Conservation (phyloP, 2,888 invertebrate genomes). For the Nomada ferruginata region DNA sequence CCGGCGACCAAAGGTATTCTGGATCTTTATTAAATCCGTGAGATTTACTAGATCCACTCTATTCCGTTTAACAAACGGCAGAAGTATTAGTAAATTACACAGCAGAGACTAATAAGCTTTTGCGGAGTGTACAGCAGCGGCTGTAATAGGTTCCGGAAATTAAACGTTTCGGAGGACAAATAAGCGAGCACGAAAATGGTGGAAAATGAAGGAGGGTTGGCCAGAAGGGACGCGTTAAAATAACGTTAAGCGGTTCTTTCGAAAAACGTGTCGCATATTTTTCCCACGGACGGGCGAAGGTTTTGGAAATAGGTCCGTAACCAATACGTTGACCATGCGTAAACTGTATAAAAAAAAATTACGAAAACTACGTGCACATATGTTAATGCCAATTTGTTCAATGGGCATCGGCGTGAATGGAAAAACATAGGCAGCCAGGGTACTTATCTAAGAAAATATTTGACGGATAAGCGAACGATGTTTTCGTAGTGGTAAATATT, state of each 20-base stretch:
- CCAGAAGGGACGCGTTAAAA: neutral
- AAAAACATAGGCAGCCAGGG: too few relatives aligned
- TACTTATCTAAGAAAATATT: neutral
- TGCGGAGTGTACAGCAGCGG: neutral
- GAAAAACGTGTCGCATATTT: constrained; percentile 22
- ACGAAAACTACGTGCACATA: too few relatives aligned
- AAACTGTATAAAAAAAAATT: neutral
- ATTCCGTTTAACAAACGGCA: neutral
- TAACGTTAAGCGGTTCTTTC: constrained; percentile 7
- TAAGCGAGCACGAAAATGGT: neutral
- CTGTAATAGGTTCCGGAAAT: constrained; percentile 6
- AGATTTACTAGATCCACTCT: neutral
- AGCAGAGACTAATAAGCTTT: neutral
- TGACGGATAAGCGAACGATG: neutral
- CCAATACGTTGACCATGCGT: constrained; percentile 1
- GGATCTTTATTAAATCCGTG: neutral
- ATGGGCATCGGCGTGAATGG: too few relatives aligned
- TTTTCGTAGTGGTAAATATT: neutral
- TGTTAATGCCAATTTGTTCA: too few relatives aligned
- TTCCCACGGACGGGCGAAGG: neutral
- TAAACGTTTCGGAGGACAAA: constrained; percentile 6
- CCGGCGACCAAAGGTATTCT: neutral
- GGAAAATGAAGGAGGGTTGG: neutral
- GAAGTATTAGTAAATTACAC: neutral
- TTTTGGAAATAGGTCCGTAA: neutral